Conservation (phyloP, 2,888 invertebrate genomes). For the Patella caerulea region DNA sequence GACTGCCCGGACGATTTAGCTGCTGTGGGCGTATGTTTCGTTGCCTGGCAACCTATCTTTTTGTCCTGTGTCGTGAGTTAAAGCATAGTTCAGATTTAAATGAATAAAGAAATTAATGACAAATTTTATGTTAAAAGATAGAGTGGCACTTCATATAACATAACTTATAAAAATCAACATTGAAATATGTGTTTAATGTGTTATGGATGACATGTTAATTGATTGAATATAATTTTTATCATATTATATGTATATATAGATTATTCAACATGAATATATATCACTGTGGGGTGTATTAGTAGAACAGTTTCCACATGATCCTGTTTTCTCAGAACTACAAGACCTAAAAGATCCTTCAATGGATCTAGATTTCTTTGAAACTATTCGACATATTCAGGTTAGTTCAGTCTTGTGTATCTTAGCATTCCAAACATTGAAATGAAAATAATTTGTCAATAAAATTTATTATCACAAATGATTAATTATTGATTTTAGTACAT, state of each 20-base stretch:
- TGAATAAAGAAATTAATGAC: too few relatives aligned
- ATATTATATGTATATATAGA: slow-evolving; percentile 68
- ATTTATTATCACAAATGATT: too few relatives aligned
- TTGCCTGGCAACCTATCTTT: too few relatives aligned
- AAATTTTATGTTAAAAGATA: too few relatives aligned
- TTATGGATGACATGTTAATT: not conserved
- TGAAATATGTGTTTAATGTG: not conserved
- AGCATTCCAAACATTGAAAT: too few relatives aligned
- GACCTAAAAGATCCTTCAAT: slow-evolving; percentile 75
- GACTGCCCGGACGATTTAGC: too few relatives aligned
- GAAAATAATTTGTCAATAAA: too few relatives aligned
- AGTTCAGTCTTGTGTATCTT: not conserved
- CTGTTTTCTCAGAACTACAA: slow-evolving; percentile 54
- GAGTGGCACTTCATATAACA: too few relatives aligned
- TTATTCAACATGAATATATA: slow-evolving; percentile 84
- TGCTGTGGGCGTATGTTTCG: too few relatives aligned
- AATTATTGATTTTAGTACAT: too few relatives aligned
- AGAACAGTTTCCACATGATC: slow-evolving; percentile 62
- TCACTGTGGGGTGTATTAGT: slow-evolving; percentile 82
- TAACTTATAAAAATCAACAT: not conserved
- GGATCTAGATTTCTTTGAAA: slow-evolving; percentile 95
- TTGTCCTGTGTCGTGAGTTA: too few relatives aligned
- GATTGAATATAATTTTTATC: not conserved
- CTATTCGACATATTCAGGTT: slow-evolving; percentile 82
- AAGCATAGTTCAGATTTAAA: too few relatives aligned